Percentiles rank a stretch among this genome's conserved stretches.
These are phyloP conservation scores for Antigone vipio DNA, from an alignment of 2,113 vertebrate genomes.

Conservation along the genomic window DNA sequence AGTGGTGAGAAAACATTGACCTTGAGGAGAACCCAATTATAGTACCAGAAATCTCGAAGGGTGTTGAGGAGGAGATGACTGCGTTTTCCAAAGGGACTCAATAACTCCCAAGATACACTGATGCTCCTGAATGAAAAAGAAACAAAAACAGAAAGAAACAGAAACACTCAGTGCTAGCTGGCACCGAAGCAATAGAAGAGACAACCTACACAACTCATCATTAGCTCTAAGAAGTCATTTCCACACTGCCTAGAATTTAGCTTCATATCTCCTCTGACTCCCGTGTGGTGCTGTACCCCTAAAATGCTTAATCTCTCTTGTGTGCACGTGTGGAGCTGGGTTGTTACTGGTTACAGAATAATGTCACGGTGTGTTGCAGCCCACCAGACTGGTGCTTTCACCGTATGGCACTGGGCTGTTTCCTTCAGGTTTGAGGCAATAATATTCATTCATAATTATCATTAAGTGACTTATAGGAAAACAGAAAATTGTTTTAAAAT, in stretches of 20 bases:
- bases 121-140: background rate
- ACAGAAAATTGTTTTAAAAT: background rate
- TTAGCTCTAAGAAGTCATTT: background rate
- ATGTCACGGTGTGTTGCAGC: background rate
- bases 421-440: background rate
- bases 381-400: background rate
- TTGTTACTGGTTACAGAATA: background rate
- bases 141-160: background rate
- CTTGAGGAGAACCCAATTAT: background rate
- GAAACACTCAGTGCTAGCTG: background rate
- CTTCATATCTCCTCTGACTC: background rate
- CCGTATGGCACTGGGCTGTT: background rate
- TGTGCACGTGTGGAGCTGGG: background rate
- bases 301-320: background rate
- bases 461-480: background rate
- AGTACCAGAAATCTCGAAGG: background rate
- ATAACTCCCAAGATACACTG: background rate
- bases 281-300: fast-evolving
- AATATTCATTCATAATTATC: background rate
- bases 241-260: background rate
- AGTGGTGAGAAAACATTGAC: background rate
- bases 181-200: background rate
- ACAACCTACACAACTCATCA: background rate
- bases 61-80: background rate
- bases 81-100: background rate